These are phyloP conservation scores for Branchinecta sandiegonensis DNA, from an alignment of 2,888 invertebrate species.

Conservation along the genomic window DNA sequence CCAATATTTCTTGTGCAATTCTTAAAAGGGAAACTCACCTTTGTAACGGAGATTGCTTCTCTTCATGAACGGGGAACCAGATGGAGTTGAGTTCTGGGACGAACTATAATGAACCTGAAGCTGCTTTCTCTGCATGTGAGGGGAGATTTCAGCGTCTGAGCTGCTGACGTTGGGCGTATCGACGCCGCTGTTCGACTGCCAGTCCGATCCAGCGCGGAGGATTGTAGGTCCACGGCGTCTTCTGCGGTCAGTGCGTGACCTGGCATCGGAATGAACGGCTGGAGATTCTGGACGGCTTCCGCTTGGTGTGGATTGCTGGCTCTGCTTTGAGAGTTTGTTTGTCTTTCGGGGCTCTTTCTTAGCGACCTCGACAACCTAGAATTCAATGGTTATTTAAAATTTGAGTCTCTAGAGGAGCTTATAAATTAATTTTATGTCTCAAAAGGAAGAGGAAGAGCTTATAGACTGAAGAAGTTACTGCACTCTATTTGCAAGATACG, in stretches of 20 bases:
- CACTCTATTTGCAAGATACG: too few species aligned
- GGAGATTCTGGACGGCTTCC: conserved; percentile 14
- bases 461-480: too few species aligned
- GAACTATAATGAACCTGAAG: conserved; percentile 58
- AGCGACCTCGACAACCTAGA: conserved; percentile 24
- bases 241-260: background rate
- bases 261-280: conserved; percentile 7
- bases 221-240: background rate
- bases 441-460: too few species aligned
- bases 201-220: conserved; percentile 11
- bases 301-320: background rate
- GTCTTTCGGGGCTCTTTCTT: background rate
- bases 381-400: conserved; percentile 27
- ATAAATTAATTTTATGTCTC: too few species aligned
- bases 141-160: conserved; percentile 22
- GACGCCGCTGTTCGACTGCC: background rate
- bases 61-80: conserved; percentile 42
- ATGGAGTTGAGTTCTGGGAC: conserved; percentile 43
- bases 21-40: background rate
- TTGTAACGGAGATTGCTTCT: conserved; percentile 30
- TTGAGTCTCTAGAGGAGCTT: too few species aligned
- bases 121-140: conserved; percentile 26
- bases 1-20: conserved; percentile 28
- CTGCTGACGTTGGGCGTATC: conserved; percentile 21
- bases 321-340: background rate